phyloP scores from a whole-genome alignment of 30 jellyfish, hydroid and myxozoan genomes.

The Turritopsis dohrnii region DNA sequence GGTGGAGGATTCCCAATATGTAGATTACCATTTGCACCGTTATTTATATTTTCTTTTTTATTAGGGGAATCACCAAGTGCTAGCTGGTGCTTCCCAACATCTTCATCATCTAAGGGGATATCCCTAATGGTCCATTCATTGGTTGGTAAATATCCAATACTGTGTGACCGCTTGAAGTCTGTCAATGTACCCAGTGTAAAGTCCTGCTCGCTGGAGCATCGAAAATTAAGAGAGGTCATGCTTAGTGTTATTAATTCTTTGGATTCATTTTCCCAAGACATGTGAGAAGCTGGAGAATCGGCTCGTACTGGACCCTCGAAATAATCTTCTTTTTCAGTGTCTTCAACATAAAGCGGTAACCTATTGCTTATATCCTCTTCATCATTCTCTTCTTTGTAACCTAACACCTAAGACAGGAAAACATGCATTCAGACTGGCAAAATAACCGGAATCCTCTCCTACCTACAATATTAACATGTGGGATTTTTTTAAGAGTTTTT shows the following conservation, averaged over 20 bases:
- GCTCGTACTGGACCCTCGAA: neutral
- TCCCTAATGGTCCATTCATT: conserved; percentile 35
- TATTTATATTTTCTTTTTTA: neutral
- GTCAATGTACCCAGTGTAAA: conserved; percentile 22
- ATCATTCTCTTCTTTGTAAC: neutral
- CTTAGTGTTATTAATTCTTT: conserved; percentile 19
- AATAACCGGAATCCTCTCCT: neutral
- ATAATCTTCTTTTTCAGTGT: neutral
- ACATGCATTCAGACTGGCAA: neutral
- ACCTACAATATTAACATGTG: neutral
- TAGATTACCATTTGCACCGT: neutral
- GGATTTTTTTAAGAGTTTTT: too few species aligned
- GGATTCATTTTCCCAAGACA: conserved; percentile 48
- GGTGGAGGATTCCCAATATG: conserved; percentile 57
- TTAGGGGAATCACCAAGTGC: neutral
- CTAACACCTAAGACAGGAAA: neutral
- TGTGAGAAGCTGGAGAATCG: conserved; percentile 1
- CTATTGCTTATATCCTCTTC: neutral
- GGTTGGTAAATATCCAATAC: conserved; percentile 42
- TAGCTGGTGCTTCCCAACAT: neutral
- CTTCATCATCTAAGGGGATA: conserved; percentile 28
- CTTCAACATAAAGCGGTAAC: neutral
- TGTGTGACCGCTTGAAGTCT: conserved; percentile 29
- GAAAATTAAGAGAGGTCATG: conserved; percentile 12
- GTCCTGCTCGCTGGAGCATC: conserved; percentile 33